Evolutionary conservation across 2,113 vertebrate species (phyloP).

Genomic region (Pterocles orientalis): DNA sequence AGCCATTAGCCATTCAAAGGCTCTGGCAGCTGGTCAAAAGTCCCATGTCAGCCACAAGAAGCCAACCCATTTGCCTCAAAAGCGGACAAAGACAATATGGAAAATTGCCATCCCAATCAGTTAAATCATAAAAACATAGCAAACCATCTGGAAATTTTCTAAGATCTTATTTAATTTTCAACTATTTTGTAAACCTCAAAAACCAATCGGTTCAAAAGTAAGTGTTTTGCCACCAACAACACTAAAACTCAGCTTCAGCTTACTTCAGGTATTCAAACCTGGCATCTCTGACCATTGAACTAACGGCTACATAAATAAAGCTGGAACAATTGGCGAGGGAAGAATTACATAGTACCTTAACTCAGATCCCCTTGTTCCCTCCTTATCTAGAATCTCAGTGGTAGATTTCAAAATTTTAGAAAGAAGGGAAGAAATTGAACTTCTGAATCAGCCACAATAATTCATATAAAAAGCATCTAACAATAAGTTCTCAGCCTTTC

Average conservation of each 20-base stretch:
- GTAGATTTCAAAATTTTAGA: neutral
- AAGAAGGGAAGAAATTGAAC: neutral
- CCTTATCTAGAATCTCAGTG: neutral
- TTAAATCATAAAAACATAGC: neutral
- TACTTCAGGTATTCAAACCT: neutral
- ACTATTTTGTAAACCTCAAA: neutral
- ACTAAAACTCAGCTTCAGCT: neutral
- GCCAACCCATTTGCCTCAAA: neutral
- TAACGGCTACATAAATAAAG: neutral
- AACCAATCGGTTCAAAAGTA: neutral
- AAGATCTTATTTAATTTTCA: neutral
- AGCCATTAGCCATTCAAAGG: neutral
- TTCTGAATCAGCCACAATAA: neutral
- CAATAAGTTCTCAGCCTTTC: constrained; percentile 52
- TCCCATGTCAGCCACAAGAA: neutral
- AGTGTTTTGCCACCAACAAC: neutral
- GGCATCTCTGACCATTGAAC: neutral
- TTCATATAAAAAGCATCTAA: neutral
- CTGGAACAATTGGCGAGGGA: neutral
- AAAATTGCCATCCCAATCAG: neutral
- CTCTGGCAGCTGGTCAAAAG: neutral
- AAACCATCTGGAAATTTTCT: neutral
- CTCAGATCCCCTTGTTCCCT: neutral
- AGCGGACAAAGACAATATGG: neutral
- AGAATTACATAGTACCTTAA: neutral